Conservation (phyloP, 2,797 vertebrate species). For the Acanthiza pusilla region DNA sequence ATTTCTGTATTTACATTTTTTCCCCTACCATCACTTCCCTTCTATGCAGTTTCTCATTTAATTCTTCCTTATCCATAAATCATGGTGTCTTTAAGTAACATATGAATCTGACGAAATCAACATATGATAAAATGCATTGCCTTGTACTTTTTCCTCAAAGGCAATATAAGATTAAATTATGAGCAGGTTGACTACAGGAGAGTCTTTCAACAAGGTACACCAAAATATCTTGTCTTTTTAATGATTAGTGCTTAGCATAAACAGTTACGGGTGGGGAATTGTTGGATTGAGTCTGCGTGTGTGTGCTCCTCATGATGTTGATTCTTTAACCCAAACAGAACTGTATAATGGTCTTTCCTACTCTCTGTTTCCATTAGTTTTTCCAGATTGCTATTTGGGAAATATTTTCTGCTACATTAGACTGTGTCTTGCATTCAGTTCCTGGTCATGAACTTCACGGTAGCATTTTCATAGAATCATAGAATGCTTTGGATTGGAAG, state of each 20-base stretch:
- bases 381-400: not conserved
- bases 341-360: not conserved
- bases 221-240: not conserved
- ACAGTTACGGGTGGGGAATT: fast-evolving
- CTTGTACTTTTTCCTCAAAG: not conserved
- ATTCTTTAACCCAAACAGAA: not conserved
- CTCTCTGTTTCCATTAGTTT: not conserved
- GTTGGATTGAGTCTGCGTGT: fast-evolving
- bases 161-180: not conserved
- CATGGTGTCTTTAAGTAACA: not conserved
- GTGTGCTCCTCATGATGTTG: not conserved
- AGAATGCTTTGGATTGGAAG: not conserved
- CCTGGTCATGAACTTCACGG: not conserved
- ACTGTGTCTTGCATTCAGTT: not conserved
- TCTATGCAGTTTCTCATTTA: not conserved
- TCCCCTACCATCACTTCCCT: not conserved
- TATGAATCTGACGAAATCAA: not conserved
- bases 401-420: not conserved
- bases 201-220: not conserved
- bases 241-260: not conserved
- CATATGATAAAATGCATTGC: not conserved
- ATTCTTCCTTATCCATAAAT: not conserved
- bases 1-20: not conserved
- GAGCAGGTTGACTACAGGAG: not conserved
- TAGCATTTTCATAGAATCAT: not conserved